Evolutionary conservation across 2,113 vertebrate species (phyloP), one percentile per base, ranked within the genome.

Genomic region (Marcusenius ussheri): DNA sequence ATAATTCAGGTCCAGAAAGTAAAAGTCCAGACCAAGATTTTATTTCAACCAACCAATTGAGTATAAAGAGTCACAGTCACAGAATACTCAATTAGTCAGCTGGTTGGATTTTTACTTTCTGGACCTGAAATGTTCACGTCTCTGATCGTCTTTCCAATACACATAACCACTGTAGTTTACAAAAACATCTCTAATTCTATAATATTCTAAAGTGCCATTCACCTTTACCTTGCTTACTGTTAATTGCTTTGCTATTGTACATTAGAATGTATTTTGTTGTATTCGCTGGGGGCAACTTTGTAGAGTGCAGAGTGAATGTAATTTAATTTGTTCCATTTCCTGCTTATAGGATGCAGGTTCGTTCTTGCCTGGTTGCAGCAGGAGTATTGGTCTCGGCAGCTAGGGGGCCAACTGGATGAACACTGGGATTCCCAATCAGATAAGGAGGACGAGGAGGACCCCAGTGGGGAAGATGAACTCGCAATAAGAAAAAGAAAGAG

Each of bases 331-430:
- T 47, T 19, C 31, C 42, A 87, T 83, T 89, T 83, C 45, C 31
- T 49, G 53, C 85, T 85, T 35, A 47, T 84, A 98, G 97, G 97
- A 0, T 99, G 98, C 53, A 95, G 96, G 83, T 97, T 96, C 92
- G 97, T 97, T n/a, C 94, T 99, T 91, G 95, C 97, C n/a, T 99
- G 98, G 98, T 96, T 99, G 15, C 96, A 97, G 90, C 97, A 96
- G 90, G 96, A 97, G 0, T 99, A 97, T 91, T 99, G 98, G 98
- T 98, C 95, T 91, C 96, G 96, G 70, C 98, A 99, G 90, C 85
- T 99, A 91, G 96, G 97, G 58, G 97, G 95, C 27, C 96, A 92
- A 19, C 89, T 96, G 4, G 93, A 93, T 83, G 96, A 96, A 27
- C 93, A 95, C 93, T 97, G 96, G 94, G 96, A 96, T 2, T 95